Conservation (phyloP, 2,113 vertebrate genomes). For the Silurus asotus region DNA sequence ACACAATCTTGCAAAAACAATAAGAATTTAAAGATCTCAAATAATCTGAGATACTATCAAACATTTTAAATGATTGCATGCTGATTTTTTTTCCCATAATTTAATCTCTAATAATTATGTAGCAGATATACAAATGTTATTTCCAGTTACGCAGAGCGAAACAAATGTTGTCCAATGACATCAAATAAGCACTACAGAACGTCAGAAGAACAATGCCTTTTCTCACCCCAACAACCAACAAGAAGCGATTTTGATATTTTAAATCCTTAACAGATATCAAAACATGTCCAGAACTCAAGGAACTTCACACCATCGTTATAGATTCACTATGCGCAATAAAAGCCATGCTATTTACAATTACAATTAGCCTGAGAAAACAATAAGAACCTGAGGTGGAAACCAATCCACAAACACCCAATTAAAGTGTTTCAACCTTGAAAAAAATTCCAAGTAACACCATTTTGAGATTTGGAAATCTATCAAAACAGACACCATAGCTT, state of each 20-base stretch:
- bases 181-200: neutral
- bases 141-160: neutral
- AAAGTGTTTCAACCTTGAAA: neutral
- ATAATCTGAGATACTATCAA: neutral
- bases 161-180: neutral
- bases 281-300: neutral
- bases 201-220: neutral
- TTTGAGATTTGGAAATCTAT: neutral
- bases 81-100: neutral
- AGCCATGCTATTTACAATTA: neutral
- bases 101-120: neutral
- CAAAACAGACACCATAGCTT: neutral
- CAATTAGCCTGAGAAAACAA: neutral
- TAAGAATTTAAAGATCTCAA: neutral
- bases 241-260: neutral
- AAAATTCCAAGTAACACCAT: neutral
- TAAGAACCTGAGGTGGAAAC: neutral
- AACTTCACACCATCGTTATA: neutral
- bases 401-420: neutral
- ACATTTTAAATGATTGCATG: no score
- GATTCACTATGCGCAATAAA: neutral
- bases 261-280: neutral
- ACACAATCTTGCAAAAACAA: conserved; percentile 20
- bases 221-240: neutral
- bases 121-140: neutral